These are phyloP conservation scores for Onychomys leucogaster DNA, from an alignment of 2,797 vertebrate genomes.

Conservation along the genomic window DNA sequence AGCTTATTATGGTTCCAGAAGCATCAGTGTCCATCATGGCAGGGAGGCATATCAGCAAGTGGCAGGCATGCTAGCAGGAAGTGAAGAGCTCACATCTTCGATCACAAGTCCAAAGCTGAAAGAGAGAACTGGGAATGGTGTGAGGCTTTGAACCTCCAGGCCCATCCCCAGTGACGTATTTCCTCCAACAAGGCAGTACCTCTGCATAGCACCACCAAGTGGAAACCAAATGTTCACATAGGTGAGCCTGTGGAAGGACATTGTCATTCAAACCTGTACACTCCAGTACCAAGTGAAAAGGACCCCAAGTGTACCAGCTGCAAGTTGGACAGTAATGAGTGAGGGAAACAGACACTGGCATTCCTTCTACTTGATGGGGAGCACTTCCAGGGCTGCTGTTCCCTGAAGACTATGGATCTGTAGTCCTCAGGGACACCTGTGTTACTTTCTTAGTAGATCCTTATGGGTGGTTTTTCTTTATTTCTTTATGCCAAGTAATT, in stretches of 20 bases:
- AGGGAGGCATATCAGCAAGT: background rate
- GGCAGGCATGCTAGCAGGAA: no score
- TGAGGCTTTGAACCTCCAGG: background rate
- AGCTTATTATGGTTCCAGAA: background rate
- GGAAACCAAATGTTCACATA: background rate
- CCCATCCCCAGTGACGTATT: background rate
- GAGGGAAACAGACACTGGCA: background rate
- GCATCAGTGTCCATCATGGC: background rate
- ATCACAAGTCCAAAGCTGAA: background rate
- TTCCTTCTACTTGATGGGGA: background rate
- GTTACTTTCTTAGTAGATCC: background rate
- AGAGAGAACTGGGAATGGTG: background rate
- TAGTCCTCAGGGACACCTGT: background rate
- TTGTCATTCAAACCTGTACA: background rate
- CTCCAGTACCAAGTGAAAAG: background rate
- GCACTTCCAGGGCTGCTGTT: background rate
- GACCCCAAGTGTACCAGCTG: background rate
- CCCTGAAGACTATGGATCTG: background rate
- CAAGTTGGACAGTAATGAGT: background rate
- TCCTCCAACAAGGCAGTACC: background rate
- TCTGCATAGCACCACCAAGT: background rate
- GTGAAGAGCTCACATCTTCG: background rate
- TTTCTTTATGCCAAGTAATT: slow-evolving; percentile 14
- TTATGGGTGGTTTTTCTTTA: background rate
- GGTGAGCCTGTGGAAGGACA: background rate